Conservation (phyloP, 2,113 vertebrate genomes). For the Leucoraja erinaceus region DNA sequence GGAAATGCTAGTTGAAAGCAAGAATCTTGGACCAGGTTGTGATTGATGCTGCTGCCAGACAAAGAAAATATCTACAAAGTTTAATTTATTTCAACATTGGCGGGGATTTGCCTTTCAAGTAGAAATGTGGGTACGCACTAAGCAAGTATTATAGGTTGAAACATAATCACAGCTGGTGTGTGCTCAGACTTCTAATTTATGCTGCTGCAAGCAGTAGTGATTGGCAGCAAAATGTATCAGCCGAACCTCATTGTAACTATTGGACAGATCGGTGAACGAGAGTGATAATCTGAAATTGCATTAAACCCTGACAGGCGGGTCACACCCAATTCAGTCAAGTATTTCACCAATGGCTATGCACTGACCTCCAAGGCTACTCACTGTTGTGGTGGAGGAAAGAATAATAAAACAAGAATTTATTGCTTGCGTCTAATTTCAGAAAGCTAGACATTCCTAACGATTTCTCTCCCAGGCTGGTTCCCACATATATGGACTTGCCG, state of each 20-base stretch:
- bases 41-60: not conserved
- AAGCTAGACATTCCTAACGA: too few relatives aligned
- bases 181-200: slow-evolving; percentile 1
- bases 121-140: not conserved
- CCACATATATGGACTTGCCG: too few relatives aligned
- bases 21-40: not conserved
- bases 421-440: too few relatives aligned
- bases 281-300: not conserved
- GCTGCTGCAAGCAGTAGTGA: not conserved
- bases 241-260: not conserved
- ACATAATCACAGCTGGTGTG: not conserved
- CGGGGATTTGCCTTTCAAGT: not conserved
- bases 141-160: not conserved
- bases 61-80: not conserved
- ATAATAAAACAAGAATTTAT: too few relatives aligned
- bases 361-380: too few relatives aligned
- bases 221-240: not conserved
- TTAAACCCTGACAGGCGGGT: too few relatives aligned
- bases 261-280: not conserved
- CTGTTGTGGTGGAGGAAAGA: too few relatives aligned
- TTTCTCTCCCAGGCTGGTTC: too few relatives aligned
- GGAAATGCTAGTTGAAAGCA: not conserved
- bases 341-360: not conserved
- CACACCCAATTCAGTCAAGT: not conserved
- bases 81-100: not conserved